These are phyloP conservation scores for Nasonovia ribisnigri DNA, from an alignment of 2,888 invertebrate genomes.

Conservation along the genomic window DNA sequence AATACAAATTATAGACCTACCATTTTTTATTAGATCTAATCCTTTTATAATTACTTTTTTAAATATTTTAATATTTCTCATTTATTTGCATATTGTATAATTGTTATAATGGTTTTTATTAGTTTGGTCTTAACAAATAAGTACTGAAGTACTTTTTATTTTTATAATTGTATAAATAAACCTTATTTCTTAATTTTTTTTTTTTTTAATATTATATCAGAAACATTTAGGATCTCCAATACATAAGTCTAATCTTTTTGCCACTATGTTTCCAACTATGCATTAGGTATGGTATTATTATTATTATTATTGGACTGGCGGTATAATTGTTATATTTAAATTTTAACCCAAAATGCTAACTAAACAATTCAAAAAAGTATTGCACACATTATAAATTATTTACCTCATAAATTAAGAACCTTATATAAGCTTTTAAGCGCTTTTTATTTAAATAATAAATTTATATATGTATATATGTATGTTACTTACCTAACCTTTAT, in stretches of 20 bases:
- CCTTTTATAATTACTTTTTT: neutral
- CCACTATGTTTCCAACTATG: neutral
- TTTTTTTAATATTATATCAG: neutral
- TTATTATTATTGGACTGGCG: neutral
- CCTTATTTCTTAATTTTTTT: neutral
- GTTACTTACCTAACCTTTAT: neutral
- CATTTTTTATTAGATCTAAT: neutral
- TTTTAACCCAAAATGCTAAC: neutral
- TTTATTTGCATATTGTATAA: neutral
- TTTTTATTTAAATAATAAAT: neutral
- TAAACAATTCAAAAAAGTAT: neutral
- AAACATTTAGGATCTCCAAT: neutral
- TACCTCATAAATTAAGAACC: neutral
- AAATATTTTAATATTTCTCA: neutral
- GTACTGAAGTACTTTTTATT: neutral
- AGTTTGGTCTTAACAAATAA: neutral
- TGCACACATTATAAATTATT: neutral
- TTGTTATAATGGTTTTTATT: neutral
- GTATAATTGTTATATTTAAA: neutral
- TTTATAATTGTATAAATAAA: neutral
- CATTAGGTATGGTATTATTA: neutral
- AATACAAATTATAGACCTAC: neutral
- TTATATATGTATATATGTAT: neutral
- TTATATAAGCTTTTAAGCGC: neutral
- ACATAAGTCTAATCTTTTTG: neutral